These are phyloP conservation scores for Trichogramma pretiosum DNA, from an alignment of 1,140 invertebrate species.

Conservation along the genomic window DNA sequence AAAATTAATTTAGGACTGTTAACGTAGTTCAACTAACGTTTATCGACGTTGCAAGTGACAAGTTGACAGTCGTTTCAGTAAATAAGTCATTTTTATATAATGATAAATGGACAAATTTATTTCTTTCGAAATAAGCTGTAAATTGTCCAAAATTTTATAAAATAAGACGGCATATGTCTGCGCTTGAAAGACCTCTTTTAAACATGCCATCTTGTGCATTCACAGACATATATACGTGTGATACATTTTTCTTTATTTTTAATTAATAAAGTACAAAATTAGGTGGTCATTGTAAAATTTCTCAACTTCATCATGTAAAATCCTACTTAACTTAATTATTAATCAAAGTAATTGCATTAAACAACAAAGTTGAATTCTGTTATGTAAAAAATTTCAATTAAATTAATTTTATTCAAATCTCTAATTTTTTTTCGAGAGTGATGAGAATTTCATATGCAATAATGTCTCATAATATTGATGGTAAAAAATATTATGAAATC, in stretches of 20 bases:
- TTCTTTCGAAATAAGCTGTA: slow-evolving; percentile 1
- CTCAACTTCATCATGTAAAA: not conserved
- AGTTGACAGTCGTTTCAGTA: slow-evolving; percentile 11
- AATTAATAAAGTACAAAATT: slow-evolving; percentile 21
- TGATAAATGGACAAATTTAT: slow-evolving; percentile 4
- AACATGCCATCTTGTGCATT: slow-evolving; percentile 16
- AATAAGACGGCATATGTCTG: slow-evolving; percentile 3
- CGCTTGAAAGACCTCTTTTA: slow-evolving; percentile 16
- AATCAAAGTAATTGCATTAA: slow-evolving; percentile 5
- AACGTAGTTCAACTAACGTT: slow-evolving; percentile 9
- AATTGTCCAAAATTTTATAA: slow-evolving; percentile 11
- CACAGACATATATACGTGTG: slow-evolving; percentile 15
- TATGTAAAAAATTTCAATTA: no score
- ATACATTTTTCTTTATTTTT: slow-evolving; percentile 21
- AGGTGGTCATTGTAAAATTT: slow-evolving; percentile 1
- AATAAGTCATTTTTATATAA: slow-evolving; percentile 16
- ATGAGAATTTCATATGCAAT: slow-evolving; percentile 11
- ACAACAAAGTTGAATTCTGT: slow-evolving; percentile 4
- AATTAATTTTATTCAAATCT: not conserved
- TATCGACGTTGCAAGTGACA: slow-evolving; percentile 14
- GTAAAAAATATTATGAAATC: slow-evolving; percentile 1
- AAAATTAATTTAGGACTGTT: slow-evolving; percentile 8
- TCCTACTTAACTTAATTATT: no score
- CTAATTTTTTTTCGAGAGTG: slow-evolving; percentile 2
- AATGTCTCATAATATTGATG: slow-evolving; percentile 3